phyloP scores from a whole-genome alignment of 30 jellyfish, hydroid and myxozoan genomes.

The Aurelia sp. region DNA sequence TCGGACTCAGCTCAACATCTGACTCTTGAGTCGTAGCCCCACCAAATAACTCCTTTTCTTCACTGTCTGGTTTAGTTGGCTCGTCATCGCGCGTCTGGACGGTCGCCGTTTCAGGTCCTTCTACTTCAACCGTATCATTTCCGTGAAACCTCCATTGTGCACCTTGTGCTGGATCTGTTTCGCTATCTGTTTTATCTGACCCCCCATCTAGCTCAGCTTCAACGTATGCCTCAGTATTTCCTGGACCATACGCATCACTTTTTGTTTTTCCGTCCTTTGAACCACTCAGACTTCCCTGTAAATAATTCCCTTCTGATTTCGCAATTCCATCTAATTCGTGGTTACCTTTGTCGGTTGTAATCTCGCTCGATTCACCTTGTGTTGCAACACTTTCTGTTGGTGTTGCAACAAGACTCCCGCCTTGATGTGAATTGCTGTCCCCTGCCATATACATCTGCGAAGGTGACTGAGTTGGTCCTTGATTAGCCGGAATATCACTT shows the following conservation, averaged over 20 bases:
- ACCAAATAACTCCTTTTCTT: conserved; percentile 11
- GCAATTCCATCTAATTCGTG: conserved; percentile 2
- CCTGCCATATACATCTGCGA: background rate
- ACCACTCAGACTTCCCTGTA: background rate
- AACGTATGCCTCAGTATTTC: background rate
- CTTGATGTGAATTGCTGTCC: background rate
- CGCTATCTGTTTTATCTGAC: too few species aligned
- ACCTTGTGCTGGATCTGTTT: background rate
- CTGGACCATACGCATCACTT: background rate
- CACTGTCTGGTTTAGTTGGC: background rate
- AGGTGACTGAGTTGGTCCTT: background rate
- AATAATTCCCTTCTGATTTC: background rate
- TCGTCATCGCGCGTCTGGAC: conserved; percentile 1
- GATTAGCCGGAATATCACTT: background rate
- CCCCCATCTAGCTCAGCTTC: background rate
- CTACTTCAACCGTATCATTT: background rate
- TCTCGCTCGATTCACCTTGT: background rate
- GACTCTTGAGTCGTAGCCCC: background rate
- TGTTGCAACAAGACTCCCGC: background rate
- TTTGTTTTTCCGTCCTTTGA: background rate
- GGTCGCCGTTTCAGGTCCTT: background rate
- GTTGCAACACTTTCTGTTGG: conserved; percentile 1
- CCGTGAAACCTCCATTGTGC: background rate
- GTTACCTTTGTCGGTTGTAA: background rate
- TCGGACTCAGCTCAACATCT: background rate